A percentile compares a stretch with the other conserved stretches of the same genome.
phyloP scores from a whole-genome alignment of 2,797 vertebrate species.

The Pseudomugil tenellus region DNA sequence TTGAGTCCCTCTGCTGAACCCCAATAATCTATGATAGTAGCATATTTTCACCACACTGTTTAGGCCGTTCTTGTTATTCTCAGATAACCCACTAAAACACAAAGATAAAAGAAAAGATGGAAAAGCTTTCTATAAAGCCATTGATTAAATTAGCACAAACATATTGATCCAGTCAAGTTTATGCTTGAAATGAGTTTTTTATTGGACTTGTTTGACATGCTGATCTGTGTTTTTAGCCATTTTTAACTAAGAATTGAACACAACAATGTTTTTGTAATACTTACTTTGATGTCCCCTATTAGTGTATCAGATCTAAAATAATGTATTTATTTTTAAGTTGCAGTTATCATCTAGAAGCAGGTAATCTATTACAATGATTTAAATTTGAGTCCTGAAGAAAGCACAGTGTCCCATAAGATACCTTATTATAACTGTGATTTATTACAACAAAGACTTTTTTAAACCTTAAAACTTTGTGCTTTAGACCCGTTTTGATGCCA shows the following conservation, averaged over 20 bases:
- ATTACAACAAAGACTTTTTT: no score
- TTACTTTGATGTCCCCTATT: neutral
- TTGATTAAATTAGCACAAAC: no score
- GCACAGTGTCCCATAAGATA: neutral
- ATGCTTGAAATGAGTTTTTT: neutral
- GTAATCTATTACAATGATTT: neutral
- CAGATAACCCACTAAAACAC: neutral
- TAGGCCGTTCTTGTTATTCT: neutral
- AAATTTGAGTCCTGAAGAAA: neutral
- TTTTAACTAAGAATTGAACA: neutral
- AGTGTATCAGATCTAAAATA: accelerated
- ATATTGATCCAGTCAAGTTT: neutral
- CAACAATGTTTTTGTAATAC: neutral
- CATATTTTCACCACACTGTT: neutral
- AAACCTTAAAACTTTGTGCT: no score
- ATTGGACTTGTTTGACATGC: neutral
- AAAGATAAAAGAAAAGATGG: neutral
- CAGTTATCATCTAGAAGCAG: neutral
- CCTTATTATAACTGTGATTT: no score
- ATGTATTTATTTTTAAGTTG: neutral
- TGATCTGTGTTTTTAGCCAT: neutral
- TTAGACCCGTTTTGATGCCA: no score
- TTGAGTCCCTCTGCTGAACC: neutral
- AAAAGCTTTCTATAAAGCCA: neutral
- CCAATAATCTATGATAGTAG: neutral